These are phyloP conservation scores for Drosophila picticornis DNA, from an alignment of 2,888 invertebrate species.

Conservation along the genomic window DNA sequence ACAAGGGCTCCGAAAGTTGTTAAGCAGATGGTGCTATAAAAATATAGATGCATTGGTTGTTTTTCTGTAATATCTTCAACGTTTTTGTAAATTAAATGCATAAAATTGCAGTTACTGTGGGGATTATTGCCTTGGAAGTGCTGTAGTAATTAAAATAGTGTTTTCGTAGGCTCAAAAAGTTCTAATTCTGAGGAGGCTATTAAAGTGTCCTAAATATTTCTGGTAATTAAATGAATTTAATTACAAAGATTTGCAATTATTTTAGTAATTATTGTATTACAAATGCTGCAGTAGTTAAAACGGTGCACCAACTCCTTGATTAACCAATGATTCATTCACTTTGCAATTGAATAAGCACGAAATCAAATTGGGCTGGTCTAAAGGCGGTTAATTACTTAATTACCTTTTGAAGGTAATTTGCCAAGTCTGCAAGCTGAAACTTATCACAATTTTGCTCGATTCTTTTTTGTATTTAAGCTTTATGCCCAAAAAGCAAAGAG, in stretches of 20 bases:
- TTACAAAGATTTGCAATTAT: neutral
- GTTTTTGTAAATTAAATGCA: neutral
- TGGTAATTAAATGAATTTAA: neutral
- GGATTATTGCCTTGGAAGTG: neutral
- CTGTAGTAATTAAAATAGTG: neutral
- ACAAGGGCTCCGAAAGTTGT: neutral
- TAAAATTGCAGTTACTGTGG: neutral
- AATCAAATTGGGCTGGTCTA: neutral
- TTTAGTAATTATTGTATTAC: neutral
- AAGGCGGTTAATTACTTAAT: neutral
- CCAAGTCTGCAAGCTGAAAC: neutral
- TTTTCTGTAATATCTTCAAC: neutral
- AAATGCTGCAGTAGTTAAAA: neutral
- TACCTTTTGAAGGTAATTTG: neutral
- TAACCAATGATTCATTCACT: neutral
- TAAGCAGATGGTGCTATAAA: neutral
- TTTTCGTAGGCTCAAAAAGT: neutral
- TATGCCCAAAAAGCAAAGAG: constrained; percentile 22
- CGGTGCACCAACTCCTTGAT: neutral
- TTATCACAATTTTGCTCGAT: constrained; percentile 6
- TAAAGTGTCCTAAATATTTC: neutral
- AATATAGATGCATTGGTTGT: neutral
- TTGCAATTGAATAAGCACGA: neutral
- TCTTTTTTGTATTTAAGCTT: constrained; percentile 17
- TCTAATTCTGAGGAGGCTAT: neutral